These are phyloP conservation scores for Urocolius indicus DNA, from an alignment of 2,113 vertebrate genomes.

Conservation along the genomic window DNA sequence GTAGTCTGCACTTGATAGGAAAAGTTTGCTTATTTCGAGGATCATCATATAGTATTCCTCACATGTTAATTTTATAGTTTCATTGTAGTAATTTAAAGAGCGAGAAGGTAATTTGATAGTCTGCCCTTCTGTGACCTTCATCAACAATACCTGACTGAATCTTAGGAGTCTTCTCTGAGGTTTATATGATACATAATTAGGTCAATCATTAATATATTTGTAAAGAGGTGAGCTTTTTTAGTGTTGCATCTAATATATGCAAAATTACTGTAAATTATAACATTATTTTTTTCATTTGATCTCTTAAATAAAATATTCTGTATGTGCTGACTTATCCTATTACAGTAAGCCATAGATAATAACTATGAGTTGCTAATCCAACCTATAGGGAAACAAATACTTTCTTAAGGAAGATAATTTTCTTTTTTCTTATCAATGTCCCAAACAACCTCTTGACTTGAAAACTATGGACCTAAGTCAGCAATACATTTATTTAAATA, in stretches of 20 bases:
- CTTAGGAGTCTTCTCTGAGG: not conserved
- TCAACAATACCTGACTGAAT: not conserved
- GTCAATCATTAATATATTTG: not conserved
- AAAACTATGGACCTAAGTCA: not conserved
- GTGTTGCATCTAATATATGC: not conserved
- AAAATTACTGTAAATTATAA: not conserved
- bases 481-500: not conserved
- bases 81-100: not conserved
- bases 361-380: not conserved
- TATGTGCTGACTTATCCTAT: not conserved
- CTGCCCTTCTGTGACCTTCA: not conserved
- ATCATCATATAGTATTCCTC: not conserved
- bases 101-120: slow-evolving; percentile 2
- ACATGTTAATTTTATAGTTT: not conserved
- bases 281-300: not conserved
- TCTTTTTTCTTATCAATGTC: not conserved
- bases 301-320: slow-evolving; percentile 30
- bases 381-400: not conserved
- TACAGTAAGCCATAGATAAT: not conserved
- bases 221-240: not conserved
- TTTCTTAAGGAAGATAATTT: not conserved
- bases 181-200: not conserved
- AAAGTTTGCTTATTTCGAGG: not conserved
- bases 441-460: not conserved
- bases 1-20: not conserved